A percentile compares a stretch with the other conserved stretches of the same genome.
Evolutionary conservation across 2,113 vertebrate species (phyloP).

Genomic region (Pelecanoides urinatrix): DNA sequence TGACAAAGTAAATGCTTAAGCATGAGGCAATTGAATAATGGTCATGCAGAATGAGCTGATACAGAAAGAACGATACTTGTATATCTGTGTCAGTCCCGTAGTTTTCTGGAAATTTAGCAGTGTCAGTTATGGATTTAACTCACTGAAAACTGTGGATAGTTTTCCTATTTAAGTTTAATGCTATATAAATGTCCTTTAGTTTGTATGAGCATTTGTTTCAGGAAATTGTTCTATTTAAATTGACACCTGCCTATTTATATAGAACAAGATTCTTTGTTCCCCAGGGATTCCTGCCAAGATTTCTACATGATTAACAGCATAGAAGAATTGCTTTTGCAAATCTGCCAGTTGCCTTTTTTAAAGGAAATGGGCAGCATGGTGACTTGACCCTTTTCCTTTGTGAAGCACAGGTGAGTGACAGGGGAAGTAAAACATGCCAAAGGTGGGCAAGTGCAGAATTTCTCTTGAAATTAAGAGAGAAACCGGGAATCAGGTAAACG

Average conservation of each 20-base stretch:
- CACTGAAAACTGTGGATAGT: not conserved
- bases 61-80: not conserved
- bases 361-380: not conserved
- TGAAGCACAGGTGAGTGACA: not conserved
- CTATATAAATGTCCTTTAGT: not conserved
- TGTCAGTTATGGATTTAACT: not conserved
- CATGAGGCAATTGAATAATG: not conserved
- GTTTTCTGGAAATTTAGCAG: not conserved
- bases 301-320: not conserved
- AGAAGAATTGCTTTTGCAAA: not conserved
- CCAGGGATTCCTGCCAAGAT: not conserved
- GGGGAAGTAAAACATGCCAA: rapidly evolving
- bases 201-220: not conserved
- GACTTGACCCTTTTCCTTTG: not conserved
- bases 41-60: not conserved
- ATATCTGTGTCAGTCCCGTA: not conserved
- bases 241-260: not conserved
- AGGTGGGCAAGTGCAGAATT: rapidly evolving
- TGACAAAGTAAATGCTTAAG: not conserved
- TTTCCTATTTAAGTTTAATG: not conserved
- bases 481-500: not conserved
- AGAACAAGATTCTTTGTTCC: not conserved
- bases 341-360: not conserved
- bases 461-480: not conserved
- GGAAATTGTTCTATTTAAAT: not conserved